Conservation (phyloP, 1,140 invertebrate species). For the Oryctes rhinoceros region DNA sequence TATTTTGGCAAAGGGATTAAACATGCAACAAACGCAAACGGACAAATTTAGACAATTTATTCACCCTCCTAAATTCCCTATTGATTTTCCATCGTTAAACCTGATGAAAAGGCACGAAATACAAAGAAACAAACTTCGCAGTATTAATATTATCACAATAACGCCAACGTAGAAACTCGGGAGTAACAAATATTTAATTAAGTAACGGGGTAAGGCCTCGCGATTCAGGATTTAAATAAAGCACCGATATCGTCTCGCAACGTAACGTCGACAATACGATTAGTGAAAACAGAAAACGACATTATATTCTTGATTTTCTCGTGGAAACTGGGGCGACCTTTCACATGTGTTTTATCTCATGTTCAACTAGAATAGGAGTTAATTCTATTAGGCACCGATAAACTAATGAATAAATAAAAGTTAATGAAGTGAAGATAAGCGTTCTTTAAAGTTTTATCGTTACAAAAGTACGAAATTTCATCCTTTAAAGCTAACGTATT, state of each 20-base stretch:
- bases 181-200: constrained; percentile 30
- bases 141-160: not conserved
- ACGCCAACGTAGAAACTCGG: not conserved
- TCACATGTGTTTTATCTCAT: constrained; percentile 11
- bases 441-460: too few species aligned
- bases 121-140: not conserved
- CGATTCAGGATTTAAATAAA: not conserved
- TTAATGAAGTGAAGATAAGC: not conserved
- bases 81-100: not conserved
- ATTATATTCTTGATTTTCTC: constrained; percentile 29
- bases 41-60: not conserved
- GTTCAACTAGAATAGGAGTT: not conserved
- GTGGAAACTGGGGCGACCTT: constrained; percentile 8
- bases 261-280: not conserved
- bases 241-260: not conserved
- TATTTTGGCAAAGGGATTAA: too few species aligned
- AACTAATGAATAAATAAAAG: not conserved
- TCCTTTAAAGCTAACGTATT: too few species aligned
- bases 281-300: not conserved
- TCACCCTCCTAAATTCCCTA: not conserved
- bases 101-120: not conserved
- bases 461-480: too few species aligned
- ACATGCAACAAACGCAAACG: too few species aligned
- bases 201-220: not conserved
- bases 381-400: not conserved